Conservation (phyloP, 2,888 invertebrate genomes). For the Trachelus troglodyta region DNA sequence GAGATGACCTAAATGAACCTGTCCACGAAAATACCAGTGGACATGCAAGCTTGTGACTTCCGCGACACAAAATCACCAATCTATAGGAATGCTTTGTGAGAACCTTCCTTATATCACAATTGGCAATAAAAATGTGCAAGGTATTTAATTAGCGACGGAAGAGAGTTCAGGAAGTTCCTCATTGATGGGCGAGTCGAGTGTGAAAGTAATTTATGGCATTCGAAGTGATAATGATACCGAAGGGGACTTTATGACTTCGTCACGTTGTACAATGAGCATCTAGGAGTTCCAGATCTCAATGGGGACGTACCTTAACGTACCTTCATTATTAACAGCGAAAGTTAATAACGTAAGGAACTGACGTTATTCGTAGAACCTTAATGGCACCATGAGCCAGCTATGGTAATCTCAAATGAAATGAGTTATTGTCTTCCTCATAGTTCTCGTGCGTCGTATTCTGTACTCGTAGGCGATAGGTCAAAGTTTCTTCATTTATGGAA, state of each 20-base stretch:
- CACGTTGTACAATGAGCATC: background rate
- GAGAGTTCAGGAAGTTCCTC: background rate
- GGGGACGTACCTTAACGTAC: background rate
- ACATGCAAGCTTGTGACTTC: background rate
- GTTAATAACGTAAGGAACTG: background rate
- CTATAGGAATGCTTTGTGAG: no score
- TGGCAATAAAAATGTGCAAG: background rate
- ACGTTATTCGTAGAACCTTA: background rate
- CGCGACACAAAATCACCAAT: background rate
- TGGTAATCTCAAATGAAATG: background rate
- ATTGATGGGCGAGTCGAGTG: background rate
- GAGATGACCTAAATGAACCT: background rate
- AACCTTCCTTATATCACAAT: no score
- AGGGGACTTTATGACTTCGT: background rate
- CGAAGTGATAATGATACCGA: background rate
- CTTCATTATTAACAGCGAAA: background rate
- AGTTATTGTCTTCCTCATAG: background rate
- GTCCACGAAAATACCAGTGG: background rate
- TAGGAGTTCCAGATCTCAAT: background rate
- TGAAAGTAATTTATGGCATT: background rate
- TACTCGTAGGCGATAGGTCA: background rate
- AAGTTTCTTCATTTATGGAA: background rate
- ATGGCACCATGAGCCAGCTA: background rate
- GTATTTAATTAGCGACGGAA: background rate
- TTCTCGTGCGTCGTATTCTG: background rate